Evolutionary conservation across 2,797 vertebrate species (phyloP).

Genomic region (Rousettus madagascariensis): DNA sequence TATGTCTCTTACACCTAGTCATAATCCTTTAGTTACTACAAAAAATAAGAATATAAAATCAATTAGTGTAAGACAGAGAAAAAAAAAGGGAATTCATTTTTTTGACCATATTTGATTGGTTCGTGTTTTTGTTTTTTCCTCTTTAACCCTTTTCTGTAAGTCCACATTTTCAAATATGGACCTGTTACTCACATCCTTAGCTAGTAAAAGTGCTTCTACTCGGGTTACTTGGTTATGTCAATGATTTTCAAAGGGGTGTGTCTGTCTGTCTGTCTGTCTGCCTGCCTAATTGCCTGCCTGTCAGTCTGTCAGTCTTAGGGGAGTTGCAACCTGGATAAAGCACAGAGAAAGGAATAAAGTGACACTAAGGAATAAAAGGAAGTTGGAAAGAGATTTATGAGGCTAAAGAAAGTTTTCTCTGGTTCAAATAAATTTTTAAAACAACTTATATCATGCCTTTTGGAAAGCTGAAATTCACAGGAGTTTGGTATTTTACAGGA

Average conservation of each 20-base stretch:
- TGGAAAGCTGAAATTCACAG: conserved; percentile 10
- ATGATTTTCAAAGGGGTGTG: background rate
- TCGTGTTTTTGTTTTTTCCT: background rate
- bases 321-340: background rate
- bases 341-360: background rate
- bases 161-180: background rate
- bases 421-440: conserved; percentile 42
- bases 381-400: background rate
- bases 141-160: background rate
- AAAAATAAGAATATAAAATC: background rate
- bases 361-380: background rate
- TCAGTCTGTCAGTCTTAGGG: background rate
- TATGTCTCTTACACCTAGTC: background rate
- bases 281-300: too few relatives aligned
- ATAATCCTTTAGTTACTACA: background rate
- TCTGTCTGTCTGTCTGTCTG: background rate
- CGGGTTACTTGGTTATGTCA: background rate
- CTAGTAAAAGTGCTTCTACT: background rate
- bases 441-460: background rate
- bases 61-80: background rate
- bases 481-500: background rate
- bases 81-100: background rate
- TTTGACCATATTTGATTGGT: background rate
- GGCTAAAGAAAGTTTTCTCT: conserved; percentile 8
- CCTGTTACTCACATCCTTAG: background rate